Percentiles rank a stretch among this genome's conserved stretches.
These are phyloP conservation scores for Hyposoter dolosus DNA, from an alignment of 2,888 invertebrate species.

Conservation along the genomic window DNA sequence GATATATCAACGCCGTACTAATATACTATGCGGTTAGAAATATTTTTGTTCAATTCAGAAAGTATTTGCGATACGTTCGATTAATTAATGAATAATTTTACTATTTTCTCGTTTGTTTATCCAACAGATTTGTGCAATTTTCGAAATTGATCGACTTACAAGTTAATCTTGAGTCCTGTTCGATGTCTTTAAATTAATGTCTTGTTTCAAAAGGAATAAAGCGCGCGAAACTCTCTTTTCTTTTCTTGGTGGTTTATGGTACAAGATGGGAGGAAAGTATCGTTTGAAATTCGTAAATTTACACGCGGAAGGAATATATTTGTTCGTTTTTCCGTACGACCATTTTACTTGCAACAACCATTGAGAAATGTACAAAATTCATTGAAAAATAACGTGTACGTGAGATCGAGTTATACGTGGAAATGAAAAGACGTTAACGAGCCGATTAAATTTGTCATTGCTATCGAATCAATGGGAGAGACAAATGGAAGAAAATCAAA, in stretches of 20 bases:
- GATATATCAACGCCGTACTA: slow-evolving; percentile 79
- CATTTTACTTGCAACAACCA: neutral
- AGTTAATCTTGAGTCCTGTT: slow-evolving; percentile 20
- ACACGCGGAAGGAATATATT: neutral
- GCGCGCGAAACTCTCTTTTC: slow-evolving; percentile 43
- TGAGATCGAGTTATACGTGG: neutral
- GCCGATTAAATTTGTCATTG: neutral
- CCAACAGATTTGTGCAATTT: slow-evolving; percentile 53
- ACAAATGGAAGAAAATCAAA: neutral
- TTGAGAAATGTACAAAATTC: neutral
- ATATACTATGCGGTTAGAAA: slow-evolving; percentile 80
- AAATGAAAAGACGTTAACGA: neutral
- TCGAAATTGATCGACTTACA: slow-evolving; percentile 41
- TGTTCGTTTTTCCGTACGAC: neutral
- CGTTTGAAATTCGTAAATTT: neutral
- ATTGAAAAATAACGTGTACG: neutral
- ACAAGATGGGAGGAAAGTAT: slow-evolving; percentile 1
- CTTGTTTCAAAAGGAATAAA: slow-evolving; percentile 31
- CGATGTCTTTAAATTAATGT: slow-evolving; percentile 21
- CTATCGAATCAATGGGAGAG: neutral
- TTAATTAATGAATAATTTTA: slow-evolving; percentile 12
- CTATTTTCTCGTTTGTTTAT: slow-evolving; percentile 20
- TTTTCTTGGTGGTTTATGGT: slow-evolving; percentile 24
- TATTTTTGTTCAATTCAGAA: slow-evolving; percentile 76
- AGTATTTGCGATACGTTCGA: slow-evolving; percentile 78